Percentiles rank a stretch among this genome's conserved stretches.
Conservation (phyloP, 1,140 invertebrate species). For the Anadara kagoshimensis region DNA sequence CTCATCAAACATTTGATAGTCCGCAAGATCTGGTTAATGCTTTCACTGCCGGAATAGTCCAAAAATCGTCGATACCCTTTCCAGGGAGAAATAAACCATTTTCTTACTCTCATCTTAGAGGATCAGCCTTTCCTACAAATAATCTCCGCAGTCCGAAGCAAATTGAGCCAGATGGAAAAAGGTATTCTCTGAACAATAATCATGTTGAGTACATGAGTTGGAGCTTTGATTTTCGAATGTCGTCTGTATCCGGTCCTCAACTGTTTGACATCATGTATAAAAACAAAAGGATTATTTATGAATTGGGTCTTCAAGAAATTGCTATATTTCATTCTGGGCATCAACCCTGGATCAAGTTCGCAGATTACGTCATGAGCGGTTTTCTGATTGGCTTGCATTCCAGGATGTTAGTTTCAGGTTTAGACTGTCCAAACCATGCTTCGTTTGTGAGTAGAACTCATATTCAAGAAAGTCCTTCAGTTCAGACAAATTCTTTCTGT, state of each 20-base stretch:
- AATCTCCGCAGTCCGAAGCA: conserved; percentile 32
- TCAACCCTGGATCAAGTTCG: conserved; percentile 43
- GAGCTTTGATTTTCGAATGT: conserved; percentile 56
- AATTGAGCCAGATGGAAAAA: conserved; percentile 45
- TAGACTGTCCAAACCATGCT: conserved; percentile 65
- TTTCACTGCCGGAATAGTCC: conserved; percentile 24
- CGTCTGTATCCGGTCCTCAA: conserved; percentile 44
- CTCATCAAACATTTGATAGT: conserved; percentile 40
- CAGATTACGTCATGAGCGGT: conserved; percentile 58
- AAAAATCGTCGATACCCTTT: conserved; percentile 21
- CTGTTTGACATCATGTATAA: conserved; percentile 52
- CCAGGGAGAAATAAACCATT: conserved; percentile 7
- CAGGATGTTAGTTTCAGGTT: conserved; percentile 52
- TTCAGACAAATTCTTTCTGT: conserved; percentile 53
- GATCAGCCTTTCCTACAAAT: conserved; percentile 17
- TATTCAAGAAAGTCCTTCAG: conserved; percentile 21
- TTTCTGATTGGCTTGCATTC: conserved; percentile 47
- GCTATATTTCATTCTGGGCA: conserved; percentile 53
- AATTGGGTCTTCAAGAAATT: conserved; percentile 63
- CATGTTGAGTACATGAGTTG: conserved; percentile 53
- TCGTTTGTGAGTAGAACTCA: conserved; percentile 45
- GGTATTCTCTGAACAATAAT: conserved; percentile 47
- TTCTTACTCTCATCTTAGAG: conserved; percentile 13
- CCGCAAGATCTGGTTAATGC: conserved; percentile 34
- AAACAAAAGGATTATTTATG: conserved; percentile 54